A percentile compares a stretch with the other conserved stretches of the same genome.
These are phyloP conservation scores for Ia io DNA, from an alignment of 2,113 vertebrate species.

Conservation along the genomic window DNA sequence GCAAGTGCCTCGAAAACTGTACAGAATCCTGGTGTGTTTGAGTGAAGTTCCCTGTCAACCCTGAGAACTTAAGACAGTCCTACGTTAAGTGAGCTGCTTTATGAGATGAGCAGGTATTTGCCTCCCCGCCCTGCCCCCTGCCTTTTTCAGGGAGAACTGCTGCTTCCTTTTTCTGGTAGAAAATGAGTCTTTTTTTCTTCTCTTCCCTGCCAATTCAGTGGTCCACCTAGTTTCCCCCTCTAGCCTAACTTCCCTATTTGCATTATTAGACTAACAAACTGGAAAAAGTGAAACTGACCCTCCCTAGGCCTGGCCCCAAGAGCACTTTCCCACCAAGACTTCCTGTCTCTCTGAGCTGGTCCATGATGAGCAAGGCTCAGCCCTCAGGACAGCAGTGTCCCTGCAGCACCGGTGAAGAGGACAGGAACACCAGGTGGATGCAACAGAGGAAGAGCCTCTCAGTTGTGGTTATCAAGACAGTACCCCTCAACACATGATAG, in stretches of 20 bases:
- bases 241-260: background rate
- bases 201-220: background rate
- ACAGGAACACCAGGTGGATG: fast-evolving
- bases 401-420: background rate
- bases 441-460: background rate
- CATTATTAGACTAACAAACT: background rate
- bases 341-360: background rate
- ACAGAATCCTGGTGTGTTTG: background rate
- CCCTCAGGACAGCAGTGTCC: background rate
- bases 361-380: background rate
- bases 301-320: background rate
- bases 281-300: background rate
- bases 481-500: background rate
- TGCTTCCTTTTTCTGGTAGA: background rate
- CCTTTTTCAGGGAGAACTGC: background rate
- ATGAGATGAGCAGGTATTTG: background rate
- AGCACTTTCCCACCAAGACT: background rate
- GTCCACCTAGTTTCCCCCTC: background rate
- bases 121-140: background rate
- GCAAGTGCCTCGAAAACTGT: background rate
- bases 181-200: background rate
- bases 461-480: background rate
- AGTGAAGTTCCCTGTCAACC: background rate
- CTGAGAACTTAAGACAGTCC: background rate
- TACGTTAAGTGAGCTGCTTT: background rate